Conservation (phyloP, 2,888 invertebrate species). For the Leptopilina syphax region DNA sequence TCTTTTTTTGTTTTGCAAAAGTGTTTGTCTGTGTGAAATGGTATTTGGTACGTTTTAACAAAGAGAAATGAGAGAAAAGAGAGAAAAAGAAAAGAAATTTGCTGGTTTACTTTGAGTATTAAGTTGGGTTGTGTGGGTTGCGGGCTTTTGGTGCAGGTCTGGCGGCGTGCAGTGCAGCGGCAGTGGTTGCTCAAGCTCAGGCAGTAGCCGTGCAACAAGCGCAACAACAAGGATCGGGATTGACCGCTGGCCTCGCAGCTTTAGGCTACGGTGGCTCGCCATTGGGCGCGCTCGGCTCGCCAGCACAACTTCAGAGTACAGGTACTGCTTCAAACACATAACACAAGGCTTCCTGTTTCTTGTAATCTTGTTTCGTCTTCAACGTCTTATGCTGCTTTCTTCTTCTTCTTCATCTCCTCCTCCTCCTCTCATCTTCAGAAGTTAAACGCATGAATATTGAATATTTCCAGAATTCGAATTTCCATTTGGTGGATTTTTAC, state of each 20-base stretch:
- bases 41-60: slow-evolving; percentile 61
- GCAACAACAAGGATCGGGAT: slow-evolving; percentile 75
- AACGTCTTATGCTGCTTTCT: too few species aligned
- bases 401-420: too few species aligned
- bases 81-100: not conserved
- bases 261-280: slow-evolving; percentile 76
- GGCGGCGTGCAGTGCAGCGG: slow-evolving; percentile 80
- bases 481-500: too few species aligned
- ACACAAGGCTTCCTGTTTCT: slow-evolving; percentile 13
- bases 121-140: slow-evolving; percentile 69
- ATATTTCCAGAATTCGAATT: too few species aligned
- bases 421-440: too few species aligned
- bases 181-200: slow-evolving; percentile 75
- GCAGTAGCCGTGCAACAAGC: slow-evolving; percentile 76
- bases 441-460: too few species aligned
- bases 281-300: slow-evolving; percentile 75
- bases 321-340: slow-evolving; percentile 65
- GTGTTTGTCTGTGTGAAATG: slow-evolving; percentile 42
- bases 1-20: not conserved
- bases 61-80: not conserved
- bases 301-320: slow-evolving; percentile 76
- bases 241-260: slow-evolving; percentile 75
- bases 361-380: too few species aligned
- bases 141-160: slow-evolving; percentile 79
- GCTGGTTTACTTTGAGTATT: slow-evolving; percentile 55